A percentile compares a stretch with the other conserved stretches of the same genome.
phyloP scores from a whole-genome alignment of 2,113 vertebrate species.

The Crotalus helleri region DNA sequence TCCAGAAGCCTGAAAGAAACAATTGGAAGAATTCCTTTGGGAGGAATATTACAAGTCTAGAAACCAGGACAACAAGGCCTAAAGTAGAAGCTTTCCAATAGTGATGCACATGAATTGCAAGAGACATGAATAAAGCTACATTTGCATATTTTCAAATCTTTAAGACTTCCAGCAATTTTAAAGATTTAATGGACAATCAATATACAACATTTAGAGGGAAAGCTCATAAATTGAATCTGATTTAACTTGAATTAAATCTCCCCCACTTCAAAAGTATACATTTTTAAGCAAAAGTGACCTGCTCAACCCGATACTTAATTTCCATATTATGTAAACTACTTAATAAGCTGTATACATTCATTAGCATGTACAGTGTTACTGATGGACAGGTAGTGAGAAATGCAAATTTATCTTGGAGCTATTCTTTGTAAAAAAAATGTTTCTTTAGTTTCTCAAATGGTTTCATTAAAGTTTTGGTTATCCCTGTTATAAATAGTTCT shows the following conservation, averaged over 20 bases:
- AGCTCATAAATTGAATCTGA: not conserved
- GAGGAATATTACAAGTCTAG: not conserved
- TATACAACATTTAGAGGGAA: not conserved
- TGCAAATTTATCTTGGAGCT: not conserved
- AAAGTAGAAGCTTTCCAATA: not conserved
- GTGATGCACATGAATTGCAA: not conserved
- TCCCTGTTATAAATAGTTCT: not conserved
- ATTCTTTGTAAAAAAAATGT: not conserved
- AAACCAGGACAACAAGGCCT: not conserved
- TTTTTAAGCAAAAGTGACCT: not conserved
- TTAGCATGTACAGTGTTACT: not conserved
- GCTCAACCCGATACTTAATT: not conserved
- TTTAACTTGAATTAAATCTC: not conserved
- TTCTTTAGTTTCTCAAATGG: not conserved
- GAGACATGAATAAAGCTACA: not conserved
- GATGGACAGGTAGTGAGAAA: not conserved
- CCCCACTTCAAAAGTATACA: not conserved
- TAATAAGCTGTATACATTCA: not conserved
- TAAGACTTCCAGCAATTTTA: not conserved
- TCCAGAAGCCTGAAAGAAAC: not conserved
- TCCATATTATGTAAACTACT: not conserved
- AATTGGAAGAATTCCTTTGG: not conserved
- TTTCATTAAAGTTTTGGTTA: not conserved
- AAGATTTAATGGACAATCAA: not conserved
- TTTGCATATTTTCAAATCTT: not conserved